Percentiles rank a stretch among this genome's conserved stretches.
phyloP scores from a whole-genome alignment of 1,140 invertebrate species.

The Caenorhabditis briggsae region DNA sequence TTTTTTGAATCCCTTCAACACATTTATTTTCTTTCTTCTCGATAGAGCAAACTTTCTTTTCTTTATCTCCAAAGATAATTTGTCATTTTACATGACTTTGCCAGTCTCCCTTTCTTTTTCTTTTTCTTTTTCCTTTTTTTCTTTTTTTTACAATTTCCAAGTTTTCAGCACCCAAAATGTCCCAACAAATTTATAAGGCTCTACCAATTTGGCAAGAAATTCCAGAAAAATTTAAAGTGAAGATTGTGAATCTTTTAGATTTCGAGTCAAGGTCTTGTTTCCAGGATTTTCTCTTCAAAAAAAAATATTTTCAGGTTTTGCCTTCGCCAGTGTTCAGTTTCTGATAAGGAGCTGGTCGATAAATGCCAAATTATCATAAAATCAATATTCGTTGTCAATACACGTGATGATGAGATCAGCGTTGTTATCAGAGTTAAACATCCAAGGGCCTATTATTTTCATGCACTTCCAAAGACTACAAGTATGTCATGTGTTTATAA shows the following conservation, averaged over 20 bases:
- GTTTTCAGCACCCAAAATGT: not conserved
- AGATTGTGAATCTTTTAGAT: not conserved
- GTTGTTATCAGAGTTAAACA: not conserved
- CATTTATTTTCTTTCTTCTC: no score
- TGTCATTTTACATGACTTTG: no score
- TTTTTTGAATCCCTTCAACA: no score
- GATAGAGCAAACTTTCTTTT: no score
- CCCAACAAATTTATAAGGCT: not conserved
- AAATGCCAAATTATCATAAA: not conserved
- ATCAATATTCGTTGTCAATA: not conserved
- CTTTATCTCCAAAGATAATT: no score
- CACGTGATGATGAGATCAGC: not conserved
- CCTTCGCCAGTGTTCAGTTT: not conserved
- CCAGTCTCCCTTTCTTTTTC: no score
- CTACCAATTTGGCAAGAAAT: not conserved
- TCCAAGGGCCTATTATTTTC: no score
- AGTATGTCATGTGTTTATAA: no score
- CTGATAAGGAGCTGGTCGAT: not conserved
- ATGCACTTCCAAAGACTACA: no score
- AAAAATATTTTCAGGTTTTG: not conserved
- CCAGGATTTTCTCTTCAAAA: not conserved
- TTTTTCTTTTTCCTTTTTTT: not conserved
- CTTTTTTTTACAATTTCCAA: not conserved
- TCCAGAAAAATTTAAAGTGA: not conserved
- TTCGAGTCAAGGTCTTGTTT: not conserved